These are phyloP conservation scores for Tribolium freemani DNA, from an alignment of 2,888 invertebrate genomes.

Conservation along the genomic window DNA sequence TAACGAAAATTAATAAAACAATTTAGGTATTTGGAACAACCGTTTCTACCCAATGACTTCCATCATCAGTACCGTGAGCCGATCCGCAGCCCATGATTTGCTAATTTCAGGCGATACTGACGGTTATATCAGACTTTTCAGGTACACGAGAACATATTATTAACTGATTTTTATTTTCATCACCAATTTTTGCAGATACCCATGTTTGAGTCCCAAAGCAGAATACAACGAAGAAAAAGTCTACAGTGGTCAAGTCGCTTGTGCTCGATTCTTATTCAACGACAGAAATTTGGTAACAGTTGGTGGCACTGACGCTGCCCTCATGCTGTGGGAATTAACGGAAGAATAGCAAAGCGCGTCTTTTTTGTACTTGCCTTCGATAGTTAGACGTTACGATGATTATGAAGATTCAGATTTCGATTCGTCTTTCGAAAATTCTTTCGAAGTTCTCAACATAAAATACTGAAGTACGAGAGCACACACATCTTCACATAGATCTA, in stretches of 20 bases:
- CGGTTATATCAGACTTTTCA: constrained; percentile 76
- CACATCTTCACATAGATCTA: not conserved
- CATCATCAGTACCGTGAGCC: constrained; percentile 84
- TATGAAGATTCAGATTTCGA: constrained; percentile 58
- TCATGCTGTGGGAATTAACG: constrained; percentile 92
- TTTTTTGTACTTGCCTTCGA: constrained; percentile 53
- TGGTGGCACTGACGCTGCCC: constrained; percentile 89
- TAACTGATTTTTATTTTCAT: not conserved
- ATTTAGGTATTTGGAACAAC: constrained; percentile 86
- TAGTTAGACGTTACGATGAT: constrained; percentile 45
- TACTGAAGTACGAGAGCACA: constrained; percentile 49
- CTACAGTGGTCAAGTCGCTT: constrained; percentile 86
- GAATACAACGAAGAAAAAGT: constrained; percentile 92
- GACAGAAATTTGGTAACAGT: constrained; percentile 88
- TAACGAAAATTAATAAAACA: too few species aligned
- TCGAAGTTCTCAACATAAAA: constrained; percentile 62
- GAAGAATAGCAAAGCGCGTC: constrained; percentile 76
- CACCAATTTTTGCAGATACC: constrained; percentile 74
- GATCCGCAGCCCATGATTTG: constrained; percentile 87
- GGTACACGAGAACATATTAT: constrained; percentile 43
- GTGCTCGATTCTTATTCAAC: constrained; percentile 87
- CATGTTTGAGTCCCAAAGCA: constrained; percentile 87
- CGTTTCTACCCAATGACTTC: constrained; percentile 89
- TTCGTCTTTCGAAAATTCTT: constrained; percentile 62
- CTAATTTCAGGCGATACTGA: constrained; percentile 90